phyloP scores from a whole-genome alignment of 2,797 vertebrate species.

The Sandelia bainsii region DNA sequence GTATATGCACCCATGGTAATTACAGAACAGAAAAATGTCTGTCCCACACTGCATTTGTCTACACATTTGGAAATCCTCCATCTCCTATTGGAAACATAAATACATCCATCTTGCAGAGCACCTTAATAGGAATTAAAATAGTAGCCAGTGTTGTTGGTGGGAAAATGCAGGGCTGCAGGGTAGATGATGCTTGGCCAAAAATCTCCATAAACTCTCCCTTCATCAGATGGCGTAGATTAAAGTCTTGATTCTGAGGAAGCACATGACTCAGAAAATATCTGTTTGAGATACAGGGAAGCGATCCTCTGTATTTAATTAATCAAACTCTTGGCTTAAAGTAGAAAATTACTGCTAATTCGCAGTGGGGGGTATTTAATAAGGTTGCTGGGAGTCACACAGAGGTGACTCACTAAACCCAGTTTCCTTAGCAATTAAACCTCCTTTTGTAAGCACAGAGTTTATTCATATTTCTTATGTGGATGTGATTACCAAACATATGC shows the following conservation, averaged over 20 bases:
- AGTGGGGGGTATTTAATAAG: slow-evolving; percentile 56
- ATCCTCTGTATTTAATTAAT: slow-evolving; percentile 62
- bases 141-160: slow-evolving; percentile 11
- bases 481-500: background rate
- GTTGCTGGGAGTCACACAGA: slow-evolving; percentile 45
- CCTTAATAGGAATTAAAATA: slow-evolving; percentile 24
- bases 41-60: slow-evolving; percentile 31
- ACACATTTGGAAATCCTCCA: slow-evolving; percentile 58
- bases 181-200: slow-evolving; percentile 33
- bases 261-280: slow-evolving; percentile 69
- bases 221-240: slow-evolving; percentile 61
- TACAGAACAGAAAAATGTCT: slow-evolving; percentile 47
- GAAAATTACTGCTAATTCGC: slow-evolving; percentile 52
- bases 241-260: slow-evolving; percentile 37
- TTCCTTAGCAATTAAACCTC: slow-evolving; percentile 17
- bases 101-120: slow-evolving; percentile 35
- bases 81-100: slow-evolving; percentile 41
- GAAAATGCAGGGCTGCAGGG: slow-evolving; percentile 14
- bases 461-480: no score
- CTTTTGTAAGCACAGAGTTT: slow-evolving; percentile 5
- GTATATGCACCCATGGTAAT: slow-evolving; percentile 46
- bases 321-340: slow-evolving; percentile 41
- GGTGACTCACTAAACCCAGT: slow-evolving; percentile 28
- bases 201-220: slow-evolving; percentile 6
- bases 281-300: slow-evolving; percentile 54